These are phyloP conservation scores for Drosophila fungiperda DNA, from an alignment of 2,888 invertebrate genomes.

Conservation along the genomic window DNA sequence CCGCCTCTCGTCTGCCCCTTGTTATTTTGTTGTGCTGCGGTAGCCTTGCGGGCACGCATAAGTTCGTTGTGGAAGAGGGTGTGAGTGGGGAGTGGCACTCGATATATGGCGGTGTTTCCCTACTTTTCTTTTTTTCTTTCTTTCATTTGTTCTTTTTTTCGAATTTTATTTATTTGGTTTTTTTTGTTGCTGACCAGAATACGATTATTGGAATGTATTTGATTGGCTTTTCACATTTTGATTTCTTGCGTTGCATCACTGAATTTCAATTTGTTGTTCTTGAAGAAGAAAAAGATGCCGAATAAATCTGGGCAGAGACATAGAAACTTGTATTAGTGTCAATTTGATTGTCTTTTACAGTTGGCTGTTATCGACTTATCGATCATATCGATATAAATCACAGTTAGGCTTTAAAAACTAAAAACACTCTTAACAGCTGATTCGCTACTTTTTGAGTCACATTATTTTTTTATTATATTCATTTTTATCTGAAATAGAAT, in stretches of 20 bases:
- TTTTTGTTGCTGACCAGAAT: conserved; percentile 49
- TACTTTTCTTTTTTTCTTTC: neutral
- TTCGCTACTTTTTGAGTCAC: neutral
- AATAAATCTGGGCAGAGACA: neutral
- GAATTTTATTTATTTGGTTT: conserved; percentile 1
- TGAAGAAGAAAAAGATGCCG: neutral
- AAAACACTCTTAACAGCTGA: neutral
- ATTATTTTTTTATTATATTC: neutral
- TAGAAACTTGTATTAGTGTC: neutral
- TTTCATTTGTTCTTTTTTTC: neutral
- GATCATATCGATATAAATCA: neutral
- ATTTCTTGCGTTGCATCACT: conserved; percentile 48
- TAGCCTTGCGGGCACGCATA: conserved; percentile 19
- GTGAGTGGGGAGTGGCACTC: neutral
- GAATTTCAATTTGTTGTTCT: conserved; percentile 48
- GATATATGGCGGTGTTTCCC: neutral
- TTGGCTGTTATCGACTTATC: neutral
- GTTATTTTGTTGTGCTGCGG: conserved; percentile 66
- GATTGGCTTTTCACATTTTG: conserved; percentile 54
- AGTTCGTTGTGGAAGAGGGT: neutral
- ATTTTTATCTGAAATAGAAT: neutral
- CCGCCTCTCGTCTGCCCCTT: conserved; percentile 75
- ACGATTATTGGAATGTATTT: conserved; percentile 59
- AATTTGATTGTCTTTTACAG: neutral
- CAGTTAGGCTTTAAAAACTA: neutral